Percentiles rank a stretch among this genome's conserved stretches.
These are phyloP conservation scores for Mola mola DNA, from an alignment of 2,113 vertebrate species.

Conservation along the genomic window DNA sequence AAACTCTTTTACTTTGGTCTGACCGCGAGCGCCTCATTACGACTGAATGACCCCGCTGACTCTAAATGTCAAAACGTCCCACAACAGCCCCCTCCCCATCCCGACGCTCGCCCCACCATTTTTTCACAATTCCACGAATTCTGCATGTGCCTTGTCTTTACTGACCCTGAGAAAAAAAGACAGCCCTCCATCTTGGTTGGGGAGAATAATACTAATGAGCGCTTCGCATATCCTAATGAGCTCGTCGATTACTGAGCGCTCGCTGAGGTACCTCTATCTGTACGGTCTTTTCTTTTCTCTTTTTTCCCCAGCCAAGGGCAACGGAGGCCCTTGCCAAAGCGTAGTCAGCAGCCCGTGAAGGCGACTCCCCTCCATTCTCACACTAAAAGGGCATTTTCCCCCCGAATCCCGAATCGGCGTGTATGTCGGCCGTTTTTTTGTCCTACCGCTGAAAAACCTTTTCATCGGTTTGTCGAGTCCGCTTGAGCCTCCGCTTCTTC, in stretches of 20 bases:
- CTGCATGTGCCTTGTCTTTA: constrained; percentile 76
- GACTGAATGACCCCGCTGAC: constrained; percentile 82
- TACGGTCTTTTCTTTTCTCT: constrained; percentile 71
- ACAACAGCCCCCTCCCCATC: constrained; percentile 50
- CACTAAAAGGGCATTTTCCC: constrained; percentile 84
- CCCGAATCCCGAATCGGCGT: constrained; percentile 77
- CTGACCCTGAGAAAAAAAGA: constrained; percentile 60
- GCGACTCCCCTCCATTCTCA: constrained; percentile 89
- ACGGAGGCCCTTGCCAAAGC: constrained; percentile 85
- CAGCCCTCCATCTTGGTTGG: constrained; percentile 67
- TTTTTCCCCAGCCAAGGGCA: constrained; percentile 85
- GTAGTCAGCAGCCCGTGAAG: constrained; percentile 96
- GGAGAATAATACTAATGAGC: constrained; percentile 90
- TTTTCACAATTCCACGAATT: constrained; percentile 86
- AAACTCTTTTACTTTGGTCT: constrained; percentile 74
- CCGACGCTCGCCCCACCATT: constrained; percentile 4
- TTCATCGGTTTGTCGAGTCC: constrained; percentile 69
- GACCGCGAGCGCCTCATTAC: constrained; percentile 85
- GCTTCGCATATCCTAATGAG: constrained; percentile 88
- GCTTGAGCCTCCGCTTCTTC: constrained; percentile 80
- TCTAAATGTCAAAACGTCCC: constrained; percentile 82
- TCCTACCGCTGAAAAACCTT: constrained; percentile 73
- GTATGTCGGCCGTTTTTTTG: constrained; percentile 74
- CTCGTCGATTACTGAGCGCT: constrained; percentile 85
- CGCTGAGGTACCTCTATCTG: constrained; percentile 87